Percentiles rank a stretch among this genome's conserved stretches.
phyloP scores from a whole-genome alignment of 92 coral and sea anemone species.

The Meandrina meandrites region DNA sequence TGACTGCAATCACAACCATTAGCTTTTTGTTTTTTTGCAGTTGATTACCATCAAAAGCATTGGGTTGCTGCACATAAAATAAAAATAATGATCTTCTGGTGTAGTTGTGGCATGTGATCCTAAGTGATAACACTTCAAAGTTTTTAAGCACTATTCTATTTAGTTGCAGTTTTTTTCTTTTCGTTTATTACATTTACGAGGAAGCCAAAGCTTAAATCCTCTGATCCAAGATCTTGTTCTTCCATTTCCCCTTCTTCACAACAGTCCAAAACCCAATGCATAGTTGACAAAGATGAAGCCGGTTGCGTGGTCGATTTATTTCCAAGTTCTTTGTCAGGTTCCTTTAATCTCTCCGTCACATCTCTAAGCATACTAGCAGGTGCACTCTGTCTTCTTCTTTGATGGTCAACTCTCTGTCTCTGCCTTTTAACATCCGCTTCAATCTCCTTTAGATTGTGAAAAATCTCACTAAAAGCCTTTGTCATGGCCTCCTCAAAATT shows the following conservation, averaged over 20 bases:
- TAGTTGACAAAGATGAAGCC: background rate
- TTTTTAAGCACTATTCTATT: background rate
- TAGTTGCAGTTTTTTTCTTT: background rate
- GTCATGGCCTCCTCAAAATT: constrained; percentile 7
- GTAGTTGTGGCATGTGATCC: background rate
- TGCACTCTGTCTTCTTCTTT: background rate
- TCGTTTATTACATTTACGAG: background rate
- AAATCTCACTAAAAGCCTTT: constrained; percentile 7
- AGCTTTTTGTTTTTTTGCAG: background rate
- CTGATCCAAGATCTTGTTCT: background rate
- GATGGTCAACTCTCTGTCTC: background rate
- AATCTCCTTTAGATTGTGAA: constrained; percentile 11
- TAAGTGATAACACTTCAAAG: background rate
- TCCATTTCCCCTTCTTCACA: background rate
- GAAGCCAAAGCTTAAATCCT: background rate
- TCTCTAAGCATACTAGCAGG: background rate
- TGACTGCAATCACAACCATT: background rate
- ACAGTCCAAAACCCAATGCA: background rate
- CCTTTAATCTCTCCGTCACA: background rate
- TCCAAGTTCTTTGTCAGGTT: background rate
- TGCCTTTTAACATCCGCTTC: background rate
- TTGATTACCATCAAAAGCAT: background rate
- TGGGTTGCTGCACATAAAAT: too few species aligned
- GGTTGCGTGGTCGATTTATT: background rate
- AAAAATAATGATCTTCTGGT: background rate